These are phyloP conservation scores for Drosophila formosana DNA, from an alignment of 2,888 invertebrate genomes.

Conservation along the genomic window DNA sequence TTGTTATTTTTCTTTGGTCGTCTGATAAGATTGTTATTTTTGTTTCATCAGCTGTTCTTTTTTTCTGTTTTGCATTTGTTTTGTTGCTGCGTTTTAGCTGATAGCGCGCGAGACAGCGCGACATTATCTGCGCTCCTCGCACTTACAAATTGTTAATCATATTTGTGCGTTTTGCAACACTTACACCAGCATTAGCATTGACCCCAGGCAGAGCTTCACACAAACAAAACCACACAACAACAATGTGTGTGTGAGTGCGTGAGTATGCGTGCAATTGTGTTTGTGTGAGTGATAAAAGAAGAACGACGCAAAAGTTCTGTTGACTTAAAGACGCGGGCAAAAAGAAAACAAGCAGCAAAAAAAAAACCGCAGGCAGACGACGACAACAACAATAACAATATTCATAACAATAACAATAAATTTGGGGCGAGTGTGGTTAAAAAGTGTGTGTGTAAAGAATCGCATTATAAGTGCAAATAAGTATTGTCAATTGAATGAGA, in stretches of 20 bases:
- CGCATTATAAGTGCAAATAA: slow-evolving; percentile 8
- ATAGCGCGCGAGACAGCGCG: slow-evolving; percentile 8
- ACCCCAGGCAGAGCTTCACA: slow-evolving; percentile 36
- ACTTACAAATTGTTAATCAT: slow-evolving; percentile 16
- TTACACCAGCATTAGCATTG: slow-evolving; percentile 43
- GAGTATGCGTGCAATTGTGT: not conserved
- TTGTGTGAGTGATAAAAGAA: slow-evolving; percentile 28
- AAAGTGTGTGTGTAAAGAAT: slow-evolving; percentile 1
- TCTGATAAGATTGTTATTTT: slow-evolving; percentile 68
- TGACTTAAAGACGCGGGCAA: slow-evolving; percentile 39
- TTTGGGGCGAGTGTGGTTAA: slow-evolving; percentile 5
- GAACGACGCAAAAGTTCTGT: slow-evolving; percentile 54
- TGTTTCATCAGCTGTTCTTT: slow-evolving; percentile 62
- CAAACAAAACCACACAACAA: slow-evolving; percentile 3
- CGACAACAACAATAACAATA: slow-evolving; percentile 17
- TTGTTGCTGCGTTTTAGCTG: slow-evolving; percentile 3
- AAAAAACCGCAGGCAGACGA: slow-evolving; percentile 1
- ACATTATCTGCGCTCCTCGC: slow-evolving; percentile 4
- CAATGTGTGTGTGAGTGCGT: slow-evolving; percentile 1
- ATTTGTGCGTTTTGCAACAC: slow-evolving; percentile 5
- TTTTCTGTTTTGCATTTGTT: slow-evolving; percentile 9
- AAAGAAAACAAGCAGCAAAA: not conserved
- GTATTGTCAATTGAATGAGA: slow-evolving; percentile 40
- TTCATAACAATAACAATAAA: not conserved
- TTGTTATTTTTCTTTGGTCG: slow-evolving; percentile 55